Conservation (phyloP, 2,113 vertebrate species). For the Pterocles gutturalis region DNA sequence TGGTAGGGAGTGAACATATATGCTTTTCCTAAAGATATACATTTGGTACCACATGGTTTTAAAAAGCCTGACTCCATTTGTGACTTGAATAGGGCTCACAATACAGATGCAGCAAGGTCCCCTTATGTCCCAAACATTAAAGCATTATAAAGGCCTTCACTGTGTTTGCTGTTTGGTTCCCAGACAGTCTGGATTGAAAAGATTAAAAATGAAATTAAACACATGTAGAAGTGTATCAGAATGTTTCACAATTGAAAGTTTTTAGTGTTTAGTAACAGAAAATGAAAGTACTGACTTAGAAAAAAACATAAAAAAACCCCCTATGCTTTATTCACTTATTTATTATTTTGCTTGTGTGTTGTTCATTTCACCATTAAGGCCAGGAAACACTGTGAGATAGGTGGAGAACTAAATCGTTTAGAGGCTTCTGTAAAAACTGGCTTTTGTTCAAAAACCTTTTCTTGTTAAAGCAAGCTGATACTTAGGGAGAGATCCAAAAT, state of each 20-base stretch:
- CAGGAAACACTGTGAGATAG: not conserved
- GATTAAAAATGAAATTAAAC: not conserved
- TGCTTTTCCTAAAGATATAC: not conserved
- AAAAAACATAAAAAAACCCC: fast-evolving
- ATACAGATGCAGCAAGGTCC: not conserved
- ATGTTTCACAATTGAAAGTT: not conserved
- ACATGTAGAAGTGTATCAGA: not conserved
- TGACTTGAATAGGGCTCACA: not conserved
- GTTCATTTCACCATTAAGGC: not conserved
- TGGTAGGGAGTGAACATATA: not conserved
- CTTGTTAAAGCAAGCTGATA: not conserved
- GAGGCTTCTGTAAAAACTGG: not conserved
- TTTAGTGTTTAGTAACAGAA: not conserved
- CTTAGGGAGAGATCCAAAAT: not conserved
- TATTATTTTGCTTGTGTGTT: not conserved
- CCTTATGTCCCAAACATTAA: not conserved
- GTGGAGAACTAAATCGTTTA: not conserved
- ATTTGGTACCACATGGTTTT: not conserved
- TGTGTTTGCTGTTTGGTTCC: not conserved
- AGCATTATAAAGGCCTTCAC: not conserved
- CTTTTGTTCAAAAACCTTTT: not conserved
- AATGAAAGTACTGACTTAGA: not conserved
- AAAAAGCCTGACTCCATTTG: not conserved
- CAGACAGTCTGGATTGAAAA: not conserved
- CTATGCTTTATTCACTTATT: not conserved